Percentiles rank a stretch among this genome's conserved stretches.
Evolutionary conservation across 2,888 invertebrate genomes (phyloP).

Genomic region (Sphaeridia pumilis): DNA sequence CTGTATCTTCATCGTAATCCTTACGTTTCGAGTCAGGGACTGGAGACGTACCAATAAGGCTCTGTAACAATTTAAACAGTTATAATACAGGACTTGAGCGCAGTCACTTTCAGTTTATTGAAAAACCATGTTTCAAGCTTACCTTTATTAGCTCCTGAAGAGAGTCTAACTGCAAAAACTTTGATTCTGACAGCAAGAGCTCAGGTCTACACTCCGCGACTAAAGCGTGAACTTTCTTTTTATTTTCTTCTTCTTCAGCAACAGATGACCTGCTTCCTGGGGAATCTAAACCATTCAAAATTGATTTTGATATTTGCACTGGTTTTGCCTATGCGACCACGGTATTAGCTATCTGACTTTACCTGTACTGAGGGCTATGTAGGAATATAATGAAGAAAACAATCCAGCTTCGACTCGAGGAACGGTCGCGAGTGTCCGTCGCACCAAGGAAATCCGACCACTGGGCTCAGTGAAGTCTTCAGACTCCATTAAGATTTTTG

Average conservation of each 20-base stretch:
- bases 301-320: conserved; percentile 1
- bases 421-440: conserved; percentile 41
- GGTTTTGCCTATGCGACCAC: no score
- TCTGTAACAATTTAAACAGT: conserved; percentile 40
- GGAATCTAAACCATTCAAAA: conserved; percentile 47
- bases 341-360: no score
- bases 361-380: conserved; percentile 51
- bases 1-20: conserved; percentile 67
- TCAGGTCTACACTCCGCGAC: conserved; percentile 84
- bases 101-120: background rate
- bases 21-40: conserved; percentile 48
- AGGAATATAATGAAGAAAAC: conserved; percentile 82
- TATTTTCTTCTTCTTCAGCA: conserved; percentile 72
- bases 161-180: conserved; percentile 79
- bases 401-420: conserved; percentile 62
- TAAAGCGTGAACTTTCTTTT: conserved; percentile 70
- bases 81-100: background rate
- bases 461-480: conserved; percentile 86
- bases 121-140: conserved; percentile 5
- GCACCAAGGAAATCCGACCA: conserved; percentile 69
- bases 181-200: conserved; percentile 82
- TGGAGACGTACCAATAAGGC: conserved; percentile 63
- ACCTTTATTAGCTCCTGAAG: conserved; percentile 52
- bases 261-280: conserved; percentile 61
- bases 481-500: conserved; percentile 49